Conservation (phyloP, 2,113 vertebrate species). For the Alligator mississippiensis region DNA sequence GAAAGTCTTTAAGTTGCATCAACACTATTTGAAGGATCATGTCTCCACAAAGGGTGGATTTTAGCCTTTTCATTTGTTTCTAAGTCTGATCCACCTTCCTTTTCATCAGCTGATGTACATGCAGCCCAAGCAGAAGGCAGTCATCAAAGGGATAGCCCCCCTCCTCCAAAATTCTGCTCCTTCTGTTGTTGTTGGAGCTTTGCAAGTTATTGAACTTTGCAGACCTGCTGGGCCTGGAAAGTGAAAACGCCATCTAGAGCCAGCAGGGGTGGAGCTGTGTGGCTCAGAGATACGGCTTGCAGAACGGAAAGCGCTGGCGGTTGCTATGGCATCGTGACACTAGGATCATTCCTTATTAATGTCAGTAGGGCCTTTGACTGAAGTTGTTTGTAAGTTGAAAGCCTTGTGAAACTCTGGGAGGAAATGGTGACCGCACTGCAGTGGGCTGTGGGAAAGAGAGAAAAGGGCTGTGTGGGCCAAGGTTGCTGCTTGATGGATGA, state of each 20-base stretch:
- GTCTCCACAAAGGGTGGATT: neutral
- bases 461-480: neutral
- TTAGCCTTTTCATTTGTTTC: constrained; percentile 16
- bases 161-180: constrained; percentile 33
- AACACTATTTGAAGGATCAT: neutral
- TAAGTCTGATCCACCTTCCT: constrained; percentile 45
- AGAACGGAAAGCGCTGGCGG: neutral
- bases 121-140: constrained; percentile 25
- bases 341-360: constrained; percentile 61
- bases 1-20: neutral
- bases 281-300: constrained; percentile 51
- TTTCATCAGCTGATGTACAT: constrained; percentile 39
- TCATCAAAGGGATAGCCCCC: constrained; percentile 55
- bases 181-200: constrained; percentile 62
- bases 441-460: constrained; percentile 39
- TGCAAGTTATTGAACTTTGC: constrained; percentile 69
- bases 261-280: constrained; percentile 66
- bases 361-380: constrained; percentile 63
- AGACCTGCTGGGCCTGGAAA: constrained; percentile 68
- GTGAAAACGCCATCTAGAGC: constrained; percentile 58
- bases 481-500: neutral
- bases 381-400: constrained; percentile 68
- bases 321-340: constrained; percentile 69
- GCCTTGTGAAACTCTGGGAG: constrained; percentile 37
- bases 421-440: neutral